Evolutionary conservation across 2,888 invertebrate species (phyloP), one percentile per base, ranked within the genome.

Genomic region (Dimorphilus gyrociliatus): DNA sequence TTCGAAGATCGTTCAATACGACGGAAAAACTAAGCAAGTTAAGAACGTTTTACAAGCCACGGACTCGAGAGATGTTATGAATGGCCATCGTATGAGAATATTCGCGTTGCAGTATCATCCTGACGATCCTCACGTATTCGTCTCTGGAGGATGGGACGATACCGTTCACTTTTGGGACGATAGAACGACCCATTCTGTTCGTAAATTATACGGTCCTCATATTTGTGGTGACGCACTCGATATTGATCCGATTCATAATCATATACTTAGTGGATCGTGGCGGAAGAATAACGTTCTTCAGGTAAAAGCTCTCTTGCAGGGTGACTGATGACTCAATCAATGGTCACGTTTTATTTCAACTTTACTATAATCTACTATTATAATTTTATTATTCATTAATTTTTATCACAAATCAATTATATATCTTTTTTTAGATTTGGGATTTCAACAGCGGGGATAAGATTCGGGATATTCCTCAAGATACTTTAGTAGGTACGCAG

Each of bases 71-170:
- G 47, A 54, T 27, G 37, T 46, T 7, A 60, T 60, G 57, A 53
- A 60, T 37, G 62, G 62, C 5, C 62, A 62, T 41, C 39, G 50
- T 25, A 49, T 49, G 26, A 45, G 62, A 13, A 54, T 60, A 29
- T 61, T 57, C 47, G 51, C 59, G 6, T 36, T 55, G 4, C 49
- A 54, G 43, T 57, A 53, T 37, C 55, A 60, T 39, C 55, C 55
- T 3, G 44, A 39, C 21, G 46, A 49, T 19, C 47, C 45, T 5
- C 42, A 59, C 35, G 37, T 58, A 24, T 57, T 62, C 40, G 39
- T 61, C 19, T 50, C 57, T 4, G 62, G 61, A 4, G 61, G 62
- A 8, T 62, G 62, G 62, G 62, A 62, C 41, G 53, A 62, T 37
- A 60, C 60, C 4, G 51, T 62, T 8, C 59, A 59, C 48, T 56